Evolutionary conservation across 2,113 vertebrate genomes (phyloP).

Genomic region (Lepus timidus): DNA sequence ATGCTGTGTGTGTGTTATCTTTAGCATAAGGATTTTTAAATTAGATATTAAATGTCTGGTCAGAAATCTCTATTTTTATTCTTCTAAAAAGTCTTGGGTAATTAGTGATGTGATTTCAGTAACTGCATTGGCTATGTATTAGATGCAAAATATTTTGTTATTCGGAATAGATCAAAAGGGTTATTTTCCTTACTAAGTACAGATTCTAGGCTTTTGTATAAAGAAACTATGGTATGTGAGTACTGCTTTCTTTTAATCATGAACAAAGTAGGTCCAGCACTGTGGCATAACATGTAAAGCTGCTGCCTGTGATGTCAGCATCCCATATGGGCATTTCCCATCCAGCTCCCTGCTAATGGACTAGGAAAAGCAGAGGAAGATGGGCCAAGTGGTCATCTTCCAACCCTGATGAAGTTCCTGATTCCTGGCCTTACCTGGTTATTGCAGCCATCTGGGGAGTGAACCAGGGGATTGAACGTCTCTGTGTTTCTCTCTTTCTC

Average conservation of each 20-base stretch:
- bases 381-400: no score
- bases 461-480: no score
- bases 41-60: background rate
- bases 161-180: background rate
- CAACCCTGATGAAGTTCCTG: no score
- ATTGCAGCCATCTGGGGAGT: no score
- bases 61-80: conserved; percentile 47
- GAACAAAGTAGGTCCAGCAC: no score
- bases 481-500: no score
- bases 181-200: background rate
- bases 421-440: no score
- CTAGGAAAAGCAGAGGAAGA: no score
- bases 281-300: no score
- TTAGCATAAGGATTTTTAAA: background rate
- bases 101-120: background rate
- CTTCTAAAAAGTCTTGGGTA: background rate
- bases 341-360: no score
- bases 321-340: no score
- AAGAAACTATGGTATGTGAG: background rate
- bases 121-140: background rate
- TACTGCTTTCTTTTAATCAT: background rate
- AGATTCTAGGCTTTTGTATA: background rate
- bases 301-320: no score
- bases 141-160: conserved; percentile 23
- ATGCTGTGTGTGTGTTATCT: background rate